Conservation (phyloP, 2,888 invertebrate species). For the Agrypnus murinus region DNA sequence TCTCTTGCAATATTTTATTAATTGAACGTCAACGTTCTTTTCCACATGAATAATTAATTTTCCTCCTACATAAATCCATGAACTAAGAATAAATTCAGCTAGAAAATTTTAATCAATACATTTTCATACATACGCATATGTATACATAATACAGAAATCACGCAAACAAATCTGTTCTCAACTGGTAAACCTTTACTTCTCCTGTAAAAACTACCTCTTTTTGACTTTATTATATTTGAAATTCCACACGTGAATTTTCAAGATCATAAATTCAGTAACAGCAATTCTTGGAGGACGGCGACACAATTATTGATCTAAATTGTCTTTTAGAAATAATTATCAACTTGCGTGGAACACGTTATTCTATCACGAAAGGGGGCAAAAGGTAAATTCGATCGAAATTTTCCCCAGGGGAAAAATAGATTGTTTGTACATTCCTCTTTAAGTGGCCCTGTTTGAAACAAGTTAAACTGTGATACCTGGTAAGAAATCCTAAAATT, state of each 20-base stretch:
- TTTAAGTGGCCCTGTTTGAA: not conserved
- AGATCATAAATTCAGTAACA: too few species aligned
- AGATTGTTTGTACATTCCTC: constrained; percentile 2
- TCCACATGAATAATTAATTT: not conserved
- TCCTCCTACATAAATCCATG: not conserved
- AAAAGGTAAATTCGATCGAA: constrained; percentile 41
- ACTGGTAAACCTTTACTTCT: too few species aligned
- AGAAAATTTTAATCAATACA: not conserved
- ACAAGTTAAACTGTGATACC: too few species aligned
- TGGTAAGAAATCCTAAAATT: too few species aligned
- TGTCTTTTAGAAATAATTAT: constrained; percentile 14
- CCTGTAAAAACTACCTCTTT: too few species aligned
- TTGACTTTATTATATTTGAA: too few species aligned
- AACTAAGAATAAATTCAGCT: constrained; percentile 8
- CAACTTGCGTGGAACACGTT: constrained; percentile 27
- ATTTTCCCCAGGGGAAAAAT: constrained; percentile 1
- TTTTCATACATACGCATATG: not conserved
- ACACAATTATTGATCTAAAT: not conserved
- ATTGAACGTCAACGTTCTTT: constrained; percentile 15
- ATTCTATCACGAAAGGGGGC: constrained; percentile 37
- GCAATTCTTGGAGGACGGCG: too few species aligned
- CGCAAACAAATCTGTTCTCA: too few species aligned
- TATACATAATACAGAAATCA: too few species aligned
- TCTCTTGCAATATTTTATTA: too few species aligned
- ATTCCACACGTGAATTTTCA: too few species aligned